These are phyloP conservation scores for Labeo calbasu DNA, from an alignment of 2,797 vertebrate species.

Conservation along the genomic window DNA sequence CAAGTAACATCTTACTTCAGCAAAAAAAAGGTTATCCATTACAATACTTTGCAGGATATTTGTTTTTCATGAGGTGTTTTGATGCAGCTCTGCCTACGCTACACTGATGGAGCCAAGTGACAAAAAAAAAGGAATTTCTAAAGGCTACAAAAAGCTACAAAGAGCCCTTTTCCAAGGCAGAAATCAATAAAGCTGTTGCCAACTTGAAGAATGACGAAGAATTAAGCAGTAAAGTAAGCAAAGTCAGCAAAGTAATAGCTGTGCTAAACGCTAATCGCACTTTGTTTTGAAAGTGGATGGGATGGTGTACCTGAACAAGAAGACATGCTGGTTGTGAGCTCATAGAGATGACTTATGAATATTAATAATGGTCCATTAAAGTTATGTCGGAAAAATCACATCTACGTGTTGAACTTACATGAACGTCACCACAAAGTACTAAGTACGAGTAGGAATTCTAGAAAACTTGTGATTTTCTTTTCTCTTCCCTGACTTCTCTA, in stretches of 20 bases:
- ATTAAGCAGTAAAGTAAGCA: conserved; percentile 50
- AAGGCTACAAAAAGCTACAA: conserved; percentile 27
- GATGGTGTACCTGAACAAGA: neutral
- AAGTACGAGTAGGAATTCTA: neutral
- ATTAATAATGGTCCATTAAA: neutral
- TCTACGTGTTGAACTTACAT: neutral
- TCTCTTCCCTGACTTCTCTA: neutral
- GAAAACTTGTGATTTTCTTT: neutral
- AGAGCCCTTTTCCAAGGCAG: conserved; percentile 5
- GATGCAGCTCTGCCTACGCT: conserved; percentile 6
- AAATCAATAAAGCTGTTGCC: conserved; percentile 45
- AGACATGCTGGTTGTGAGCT: neutral
- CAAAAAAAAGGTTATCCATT: conserved; percentile 5
- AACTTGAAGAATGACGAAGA: conserved; percentile 46
- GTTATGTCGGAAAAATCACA: neutral
- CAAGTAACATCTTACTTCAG: conserved; percentile 5
- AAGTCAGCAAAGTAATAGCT: conserved; percentile 45
- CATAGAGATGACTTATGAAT: conserved; percentile 3
- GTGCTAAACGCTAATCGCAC: conserved; percentile 30
- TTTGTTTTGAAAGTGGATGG: conserved; percentile 2
- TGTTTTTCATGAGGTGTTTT: neutral
- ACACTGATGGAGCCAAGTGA: neutral
- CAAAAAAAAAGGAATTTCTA: conserved; percentile 24
- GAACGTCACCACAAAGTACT: neutral
- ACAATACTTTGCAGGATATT: conserved; percentile 9